phyloP scores from a whole-genome alignment of 2,888 invertebrate species.

The Balanococcus diminutus region DNA sequence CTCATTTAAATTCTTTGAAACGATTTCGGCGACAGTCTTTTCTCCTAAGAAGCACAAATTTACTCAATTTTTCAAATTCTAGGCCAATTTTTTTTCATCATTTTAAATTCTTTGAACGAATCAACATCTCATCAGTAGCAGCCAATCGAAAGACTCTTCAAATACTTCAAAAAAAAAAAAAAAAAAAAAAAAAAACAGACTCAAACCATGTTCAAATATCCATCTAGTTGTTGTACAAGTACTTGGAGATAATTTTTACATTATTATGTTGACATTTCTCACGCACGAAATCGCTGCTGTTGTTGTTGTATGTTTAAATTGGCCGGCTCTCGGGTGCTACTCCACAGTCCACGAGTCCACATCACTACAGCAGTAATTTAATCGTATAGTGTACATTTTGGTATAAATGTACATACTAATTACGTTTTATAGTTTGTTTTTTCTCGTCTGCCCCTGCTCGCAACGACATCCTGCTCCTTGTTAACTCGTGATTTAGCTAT shows the following conservation, averaged over 20 bases:
- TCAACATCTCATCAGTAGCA: too few species aligned
- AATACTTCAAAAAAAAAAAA: too few species aligned
- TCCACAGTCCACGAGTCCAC: not conserved
- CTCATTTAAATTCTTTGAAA: too few species aligned
- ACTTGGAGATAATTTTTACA: not conserved
- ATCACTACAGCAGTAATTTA: not conserved
- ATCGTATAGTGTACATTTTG: not conserved
- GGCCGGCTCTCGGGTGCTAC: not conserved
- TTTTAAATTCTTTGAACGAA: too few species aligned
- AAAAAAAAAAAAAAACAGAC: too few species aligned
- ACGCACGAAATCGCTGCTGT: not conserved
- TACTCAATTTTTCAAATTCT: too few species aligned
- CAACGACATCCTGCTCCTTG: not conserved
- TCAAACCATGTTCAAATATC: not conserved
- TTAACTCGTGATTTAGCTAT: not conserved
- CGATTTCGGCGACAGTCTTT: too few species aligned
- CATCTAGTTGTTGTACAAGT: not conserved
- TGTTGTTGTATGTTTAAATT: not conserved
- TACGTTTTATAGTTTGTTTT: not conserved
- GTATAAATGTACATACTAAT: not conserved
- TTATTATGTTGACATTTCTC: not conserved
- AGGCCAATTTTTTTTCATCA: too few species aligned
- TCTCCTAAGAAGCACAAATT: too few species aligned
- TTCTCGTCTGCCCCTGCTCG: not conserved
- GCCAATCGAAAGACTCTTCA: too few species aligned